These are phyloP conservation scores for Leontopithecus rosalia DNA, from an alignment of 2,797 vertebrate genomes.

Conservation along the genomic window DNA sequence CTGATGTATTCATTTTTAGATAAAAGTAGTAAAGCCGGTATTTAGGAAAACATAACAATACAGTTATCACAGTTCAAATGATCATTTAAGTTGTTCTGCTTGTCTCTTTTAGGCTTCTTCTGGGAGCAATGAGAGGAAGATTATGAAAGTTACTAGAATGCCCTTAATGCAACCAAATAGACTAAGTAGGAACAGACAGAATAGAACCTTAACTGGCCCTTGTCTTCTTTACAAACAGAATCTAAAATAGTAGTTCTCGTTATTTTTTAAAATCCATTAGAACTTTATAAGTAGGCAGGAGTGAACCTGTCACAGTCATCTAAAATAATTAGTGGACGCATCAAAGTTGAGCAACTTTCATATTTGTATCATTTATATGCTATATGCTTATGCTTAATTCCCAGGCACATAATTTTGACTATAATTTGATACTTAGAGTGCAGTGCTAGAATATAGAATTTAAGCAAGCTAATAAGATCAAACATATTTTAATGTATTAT, in stretches of 20 bases:
- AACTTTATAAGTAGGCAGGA: not conserved
- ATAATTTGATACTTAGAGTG: not conserved
- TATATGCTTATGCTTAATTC: not conserved
- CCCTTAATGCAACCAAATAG: not conserved
- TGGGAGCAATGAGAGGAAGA: not conserved
- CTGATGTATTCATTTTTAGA: not conserved
- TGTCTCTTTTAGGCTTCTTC: not conserved
- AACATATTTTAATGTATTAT: not conserved
- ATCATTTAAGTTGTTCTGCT: not conserved
- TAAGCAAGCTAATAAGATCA: conserved; percentile 23
- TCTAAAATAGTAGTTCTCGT: not conserved
- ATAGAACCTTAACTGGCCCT: not conserved
- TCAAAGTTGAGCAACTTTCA: not conserved
- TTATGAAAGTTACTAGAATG: conserved; percentile 9
- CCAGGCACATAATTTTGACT: not conserved
- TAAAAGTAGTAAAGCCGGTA: conserved; percentile 28
- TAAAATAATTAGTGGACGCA: not conserved
- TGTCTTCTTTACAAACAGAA: not conserved
- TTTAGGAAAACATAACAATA: conserved; percentile 26
- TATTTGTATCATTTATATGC: not conserved
- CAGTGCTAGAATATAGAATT: not conserved
- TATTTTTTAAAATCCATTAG: not conserved
- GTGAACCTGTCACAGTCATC: not conserved
- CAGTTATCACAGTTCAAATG: not conserved
- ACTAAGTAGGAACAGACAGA: not conserved